Conservation (phyloP, 1,140 invertebrate species). For the Dendroctonus ponderosae region DNA sequence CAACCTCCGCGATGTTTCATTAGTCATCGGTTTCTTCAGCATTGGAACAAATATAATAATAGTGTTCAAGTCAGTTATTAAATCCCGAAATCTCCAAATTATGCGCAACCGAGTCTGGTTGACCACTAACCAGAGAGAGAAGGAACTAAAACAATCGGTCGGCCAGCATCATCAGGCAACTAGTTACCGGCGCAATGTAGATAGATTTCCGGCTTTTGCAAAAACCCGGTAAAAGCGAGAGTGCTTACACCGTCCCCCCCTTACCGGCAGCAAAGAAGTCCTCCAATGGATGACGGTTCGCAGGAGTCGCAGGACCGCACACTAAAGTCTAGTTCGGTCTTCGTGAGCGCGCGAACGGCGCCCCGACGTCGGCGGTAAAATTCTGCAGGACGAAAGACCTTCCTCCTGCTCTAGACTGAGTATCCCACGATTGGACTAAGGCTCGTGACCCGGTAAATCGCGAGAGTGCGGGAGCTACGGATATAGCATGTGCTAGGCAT, state of each 20-base stretch:
- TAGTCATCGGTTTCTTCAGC: no score
- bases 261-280: constrained; percentile 4
- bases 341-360: constrained; percentile 24
- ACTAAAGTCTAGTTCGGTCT: constrained; percentile 18
- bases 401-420: neutral
- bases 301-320: neutral
- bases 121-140: constrained; percentile 6
- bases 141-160: constrained; percentile 19
- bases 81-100: neutral
- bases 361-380: constrained; percentile 9
- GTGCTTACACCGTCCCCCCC: constrained; percentile 16
- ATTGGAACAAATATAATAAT: no score
- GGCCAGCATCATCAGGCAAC: constrained; percentile 12
- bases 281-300: constrained; percentile 4
- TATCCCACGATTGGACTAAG: constrained; percentile 8
- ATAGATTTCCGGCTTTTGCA: constrained; percentile 28
- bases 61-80: neutral
- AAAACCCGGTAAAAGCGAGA: constrained; percentile 31
- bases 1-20: no score
- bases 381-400: constrained; percentile 23
- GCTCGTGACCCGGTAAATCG: neutral
- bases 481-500: constrained; percentile 29
- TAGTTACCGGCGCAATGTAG: neutral
- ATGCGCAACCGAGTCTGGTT: neutral
- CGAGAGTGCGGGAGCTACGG: constrained; percentile 24